Evolutionary conservation across 2,888 invertebrate genomes (phyloP).

Genomic region (Notodonta ziczac): DNA sequence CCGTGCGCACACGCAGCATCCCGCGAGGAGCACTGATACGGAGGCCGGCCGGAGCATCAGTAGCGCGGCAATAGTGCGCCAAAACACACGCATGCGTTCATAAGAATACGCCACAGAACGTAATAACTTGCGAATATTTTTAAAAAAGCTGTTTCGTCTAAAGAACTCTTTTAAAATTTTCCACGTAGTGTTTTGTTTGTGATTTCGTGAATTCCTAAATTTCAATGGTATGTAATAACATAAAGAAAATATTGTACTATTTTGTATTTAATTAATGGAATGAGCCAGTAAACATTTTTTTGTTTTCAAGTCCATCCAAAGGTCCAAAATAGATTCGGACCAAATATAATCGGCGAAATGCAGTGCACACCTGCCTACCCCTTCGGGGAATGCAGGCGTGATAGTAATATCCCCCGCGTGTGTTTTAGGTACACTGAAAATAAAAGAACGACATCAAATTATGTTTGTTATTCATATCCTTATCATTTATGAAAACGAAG

Average conservation of each 20-base stretch:
- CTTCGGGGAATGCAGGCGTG: too few relatives aligned
- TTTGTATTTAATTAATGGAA: not conserved
- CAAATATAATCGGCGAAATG: too few relatives aligned
- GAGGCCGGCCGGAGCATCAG: slow-evolving; percentile 25
- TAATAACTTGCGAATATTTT: not conserved
- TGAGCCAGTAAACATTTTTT: too few relatives aligned
- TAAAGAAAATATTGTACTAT: not conserved
- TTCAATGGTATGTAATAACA: slow-evolving; percentile 3
- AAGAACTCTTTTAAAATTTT: not conserved
- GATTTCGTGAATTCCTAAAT: not conserved
- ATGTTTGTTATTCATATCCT: too few relatives aligned
- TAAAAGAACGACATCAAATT: too few relatives aligned
- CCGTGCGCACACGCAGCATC: slow-evolving; percentile 38
- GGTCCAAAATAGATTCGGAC: too few relatives aligned
- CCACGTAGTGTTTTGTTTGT: slow-evolving; percentile 3
- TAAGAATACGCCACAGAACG: slow-evolving; percentile 3
- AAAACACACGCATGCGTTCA: slow-evolving; percentile 48
- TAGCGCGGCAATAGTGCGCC: slow-evolving; percentile 58
- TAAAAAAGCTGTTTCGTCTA: not conserved
- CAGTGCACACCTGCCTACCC: too few relatives aligned
- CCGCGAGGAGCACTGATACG: slow-evolving; percentile 35
- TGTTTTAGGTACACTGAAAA: too few relatives aligned
- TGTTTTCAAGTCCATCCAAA: too few relatives aligned
- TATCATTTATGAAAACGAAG: too few relatives aligned
- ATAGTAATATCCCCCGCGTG: too few relatives aligned